phyloP scores from a whole-genome alignment of 2,113 vertebrate species.

The Psammodynastes pulverulentus region DNA sequence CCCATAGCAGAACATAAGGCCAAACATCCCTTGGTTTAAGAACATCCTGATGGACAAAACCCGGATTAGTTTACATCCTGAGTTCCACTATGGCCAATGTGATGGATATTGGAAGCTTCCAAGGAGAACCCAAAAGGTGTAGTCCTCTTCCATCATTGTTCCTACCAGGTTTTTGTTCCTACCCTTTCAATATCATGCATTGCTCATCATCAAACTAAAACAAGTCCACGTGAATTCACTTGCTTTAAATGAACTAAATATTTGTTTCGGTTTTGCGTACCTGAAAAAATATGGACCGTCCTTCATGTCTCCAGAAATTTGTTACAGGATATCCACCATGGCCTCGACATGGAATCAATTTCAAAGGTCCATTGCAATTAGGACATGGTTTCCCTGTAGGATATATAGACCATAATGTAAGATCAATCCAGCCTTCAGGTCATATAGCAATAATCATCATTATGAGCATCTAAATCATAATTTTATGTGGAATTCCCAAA shows the following conservation, averaged over 20 bases:
- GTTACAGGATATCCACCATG: conserved; percentile 81
- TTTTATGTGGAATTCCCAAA: neutral
- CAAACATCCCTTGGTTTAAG: neutral
- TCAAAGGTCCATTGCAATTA: conserved; percentile 72
- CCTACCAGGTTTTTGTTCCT: neutral
- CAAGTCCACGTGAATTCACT: neutral
- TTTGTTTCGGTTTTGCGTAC: conserved; percentile 50
- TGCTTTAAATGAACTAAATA: neutral
- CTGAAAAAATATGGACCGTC: conserved; percentile 81
- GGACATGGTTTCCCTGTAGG: conserved; percentile 73
- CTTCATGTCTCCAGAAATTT: conserved; percentile 83
- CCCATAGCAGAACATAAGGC: neutral
- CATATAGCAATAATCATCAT: neutral
- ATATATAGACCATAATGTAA: rapidly evolving
- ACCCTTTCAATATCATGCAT: neutral
- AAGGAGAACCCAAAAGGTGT: neutral
- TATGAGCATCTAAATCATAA: neutral
- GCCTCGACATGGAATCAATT: conserved; percentile 74
- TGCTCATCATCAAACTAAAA: neutral
- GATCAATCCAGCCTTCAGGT: neutral
- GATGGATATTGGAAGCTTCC: neutral
- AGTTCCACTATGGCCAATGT: neutral
- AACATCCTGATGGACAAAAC: neutral
- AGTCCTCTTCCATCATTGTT: neutral
- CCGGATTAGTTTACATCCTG: neutral